Evolutionary conservation across 2,113 vertebrate genomes (phyloP).

Genomic region (Talpa occidentalis): DNA sequence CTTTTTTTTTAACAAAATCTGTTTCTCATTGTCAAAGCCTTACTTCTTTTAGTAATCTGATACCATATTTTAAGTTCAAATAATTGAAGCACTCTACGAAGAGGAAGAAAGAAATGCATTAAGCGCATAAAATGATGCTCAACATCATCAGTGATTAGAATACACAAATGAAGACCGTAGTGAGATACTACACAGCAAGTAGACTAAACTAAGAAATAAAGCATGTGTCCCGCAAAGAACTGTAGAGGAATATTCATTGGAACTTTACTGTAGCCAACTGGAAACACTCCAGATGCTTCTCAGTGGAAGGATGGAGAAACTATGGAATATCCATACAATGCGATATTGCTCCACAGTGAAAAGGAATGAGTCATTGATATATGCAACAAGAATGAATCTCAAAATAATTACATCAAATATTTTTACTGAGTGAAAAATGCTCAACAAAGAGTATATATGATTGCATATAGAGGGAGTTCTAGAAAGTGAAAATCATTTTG

Average conservation of each 20-base stretch:
- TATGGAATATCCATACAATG: background rate
- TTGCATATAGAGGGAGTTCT: background rate
- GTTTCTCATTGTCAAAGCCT: background rate
- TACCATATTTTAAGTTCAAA: background rate
- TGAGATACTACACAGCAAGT: background rate
- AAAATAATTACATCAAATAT: background rate
- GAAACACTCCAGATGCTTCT: background rate
- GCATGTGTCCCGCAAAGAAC: background rate
- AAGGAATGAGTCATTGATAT: background rate
- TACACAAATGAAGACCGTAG: background rate
- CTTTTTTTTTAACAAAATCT: conserved; percentile 21
- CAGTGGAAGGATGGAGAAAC: background rate
- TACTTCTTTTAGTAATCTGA: background rate
- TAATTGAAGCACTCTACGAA: background rate
- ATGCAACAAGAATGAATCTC: background rate
- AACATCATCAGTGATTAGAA: background rate
- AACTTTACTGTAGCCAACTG: background rate
- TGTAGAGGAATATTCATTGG: background rate
- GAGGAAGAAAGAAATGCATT: background rate
- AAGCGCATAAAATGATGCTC: background rate
- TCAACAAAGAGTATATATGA: background rate
- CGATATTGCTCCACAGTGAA: background rate
- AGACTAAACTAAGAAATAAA: background rate
- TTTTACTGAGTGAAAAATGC: background rate
- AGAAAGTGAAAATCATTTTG: background rate